A percentile compares a stretch with the other conserved stretches of the same genome.
These are phyloP conservation scores for Pogonocherus hispidulus DNA, from an alignment of 2,888 invertebrate genomes.

Conservation along the genomic window DNA sequence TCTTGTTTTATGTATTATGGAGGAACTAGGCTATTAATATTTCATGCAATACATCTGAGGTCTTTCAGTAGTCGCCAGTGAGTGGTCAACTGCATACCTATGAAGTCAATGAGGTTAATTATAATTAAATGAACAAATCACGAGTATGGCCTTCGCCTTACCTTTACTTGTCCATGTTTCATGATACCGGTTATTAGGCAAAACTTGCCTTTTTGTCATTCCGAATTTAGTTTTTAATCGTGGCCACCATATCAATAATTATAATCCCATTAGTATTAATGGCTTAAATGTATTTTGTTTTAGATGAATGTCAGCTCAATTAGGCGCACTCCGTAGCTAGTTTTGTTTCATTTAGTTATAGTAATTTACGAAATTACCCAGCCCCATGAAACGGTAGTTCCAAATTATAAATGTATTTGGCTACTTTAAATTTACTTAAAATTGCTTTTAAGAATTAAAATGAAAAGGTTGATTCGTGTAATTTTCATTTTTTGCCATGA, in stretches of 20 bases:
- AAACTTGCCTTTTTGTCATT: conserved; percentile 55
- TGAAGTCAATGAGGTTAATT: conserved; percentile 45
- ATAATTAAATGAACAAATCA: conserved; percentile 49
- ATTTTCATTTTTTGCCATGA: conserved; percentile 20
- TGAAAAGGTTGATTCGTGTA: conserved; percentile 33
- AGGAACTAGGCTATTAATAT: no score
- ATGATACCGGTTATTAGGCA: conserved; percentile 43
- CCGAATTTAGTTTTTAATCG: conserved; percentile 51
- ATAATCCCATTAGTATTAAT: conserved; percentile 58
- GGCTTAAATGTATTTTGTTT: conserved; percentile 57
- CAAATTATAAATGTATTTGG: conserved; percentile 49
- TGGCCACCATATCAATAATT: conserved; percentile 49
- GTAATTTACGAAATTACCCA: conserved; percentile 50
- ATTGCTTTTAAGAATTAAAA: conserved; percentile 38
- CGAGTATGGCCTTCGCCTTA: conserved; percentile 43
- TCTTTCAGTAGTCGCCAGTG: no score
- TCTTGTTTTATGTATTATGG: no score
- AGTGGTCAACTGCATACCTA: neutral
- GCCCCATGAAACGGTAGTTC: conserved; percentile 46
- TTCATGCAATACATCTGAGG: no score
- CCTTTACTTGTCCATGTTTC: conserved; percentile 25
- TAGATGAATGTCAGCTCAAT: conserved; percentile 53
- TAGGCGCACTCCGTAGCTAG: conserved; percentile 46
- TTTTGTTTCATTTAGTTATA: conserved; percentile 53
- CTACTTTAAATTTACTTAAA: conserved; percentile 45